These are phyloP conservation scores for Sebastes fasciatus DNA, from an alignment of 2,113 vertebrate species.

Conservation along the genomic window DNA sequence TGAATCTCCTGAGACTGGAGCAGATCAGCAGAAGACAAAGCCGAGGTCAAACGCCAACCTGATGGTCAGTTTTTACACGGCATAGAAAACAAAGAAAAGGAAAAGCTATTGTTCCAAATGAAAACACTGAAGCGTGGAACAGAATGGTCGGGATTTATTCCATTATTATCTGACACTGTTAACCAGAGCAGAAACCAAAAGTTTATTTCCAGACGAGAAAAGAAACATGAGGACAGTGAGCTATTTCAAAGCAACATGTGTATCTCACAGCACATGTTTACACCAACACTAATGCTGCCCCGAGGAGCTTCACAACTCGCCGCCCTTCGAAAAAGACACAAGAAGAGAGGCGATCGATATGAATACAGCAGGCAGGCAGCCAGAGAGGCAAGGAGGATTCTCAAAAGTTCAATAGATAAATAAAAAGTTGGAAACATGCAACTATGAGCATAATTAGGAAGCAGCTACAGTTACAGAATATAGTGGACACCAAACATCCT, in stretches of 20 bases:
- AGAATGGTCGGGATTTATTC: neutral
- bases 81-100: constrained; percentile 20
- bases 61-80: constrained; percentile 10
- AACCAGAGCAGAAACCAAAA: constrained; percentile 6
- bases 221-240: constrained; percentile 35
- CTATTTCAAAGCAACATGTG: constrained; percentile 51
- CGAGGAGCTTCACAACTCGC: constrained; percentile 36
- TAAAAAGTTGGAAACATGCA: constrained; percentile 18
- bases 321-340: constrained; percentile 48
- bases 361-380: constrained; percentile 27
- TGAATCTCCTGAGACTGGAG: constrained; percentile 13
- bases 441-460: constrained; percentile 22
- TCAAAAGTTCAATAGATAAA: constrained; percentile 47
- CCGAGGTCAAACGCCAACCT: constrained; percentile 47
- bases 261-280: constrained; percentile 50
- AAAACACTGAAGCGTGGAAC: constrained; percentile 10
- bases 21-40: neutral
- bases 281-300: constrained; percentile 29
- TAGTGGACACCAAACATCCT: neutral
- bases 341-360: constrained; percentile 59
- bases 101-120: neutral
- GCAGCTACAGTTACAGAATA: constrained; percentile 24
- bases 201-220: constrained; percentile 31
- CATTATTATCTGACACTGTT: neutral
- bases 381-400: constrained; percentile 14